Conservation (phyloP, 2,797 vertebrate species). For the Notolabrus celidotus region DNA sequence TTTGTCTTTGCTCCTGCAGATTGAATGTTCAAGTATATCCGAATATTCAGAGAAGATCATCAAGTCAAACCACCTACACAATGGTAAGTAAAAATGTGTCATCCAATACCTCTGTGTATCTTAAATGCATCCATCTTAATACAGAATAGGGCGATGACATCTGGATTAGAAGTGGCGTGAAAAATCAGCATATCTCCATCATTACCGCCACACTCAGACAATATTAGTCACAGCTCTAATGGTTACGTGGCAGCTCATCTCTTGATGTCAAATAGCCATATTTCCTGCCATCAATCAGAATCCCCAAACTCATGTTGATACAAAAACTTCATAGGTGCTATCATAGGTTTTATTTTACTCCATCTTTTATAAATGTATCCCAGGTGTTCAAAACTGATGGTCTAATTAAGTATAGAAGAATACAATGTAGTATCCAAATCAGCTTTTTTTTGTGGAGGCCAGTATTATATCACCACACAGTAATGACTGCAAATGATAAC, state of each 20-base stretch:
- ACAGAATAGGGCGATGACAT: neutral
- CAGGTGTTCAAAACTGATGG: neutral
- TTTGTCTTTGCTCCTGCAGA: conserved; percentile 81
- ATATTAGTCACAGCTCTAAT: conserved; percentile 68
- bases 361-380: conserved; percentile 12
- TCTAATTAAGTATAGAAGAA: neutral
- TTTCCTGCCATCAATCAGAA: conserved; percentile 67
- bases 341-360: conserved; percentile 13
- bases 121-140: conserved; percentile 14
- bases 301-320: conserved; percentile 31
- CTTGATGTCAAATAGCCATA: conserved; percentile 54
- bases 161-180: conserved; percentile 37
- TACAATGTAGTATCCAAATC: neutral
- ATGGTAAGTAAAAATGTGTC: conserved; percentile 86
- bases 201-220: conserved; percentile 50
- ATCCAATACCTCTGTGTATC: neutral
- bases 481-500: neutral
- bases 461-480: too few species aligned
- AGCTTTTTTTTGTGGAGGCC: neutral
- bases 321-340: conserved; percentile 49
- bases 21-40: conserved; percentile 98
- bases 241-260: conserved; percentile 66
- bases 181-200: conserved; percentile 60
- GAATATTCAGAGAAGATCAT: conserved; percentile 99
- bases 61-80: conserved; percentile 97